phyloP scores from a whole-genome alignment of 2,113 vertebrate genomes.

The Ctenomys sociabilis region DNA sequence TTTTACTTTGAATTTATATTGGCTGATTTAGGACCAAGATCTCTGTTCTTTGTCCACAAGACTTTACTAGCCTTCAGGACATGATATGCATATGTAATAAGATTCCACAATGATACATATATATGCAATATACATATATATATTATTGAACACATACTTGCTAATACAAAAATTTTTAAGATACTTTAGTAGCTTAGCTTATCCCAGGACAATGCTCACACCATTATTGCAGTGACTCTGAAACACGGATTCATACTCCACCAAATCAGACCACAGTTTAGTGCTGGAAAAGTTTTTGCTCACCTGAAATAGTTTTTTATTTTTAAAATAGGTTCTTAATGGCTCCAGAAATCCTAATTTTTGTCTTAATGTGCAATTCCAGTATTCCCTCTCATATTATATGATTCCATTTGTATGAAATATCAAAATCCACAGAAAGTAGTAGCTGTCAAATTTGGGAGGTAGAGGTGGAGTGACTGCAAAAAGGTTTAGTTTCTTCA shows the following conservation, averaged over 20 bases:
- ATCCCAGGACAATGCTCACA: background rate
- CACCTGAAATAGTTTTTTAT: background rate
- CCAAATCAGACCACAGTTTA: background rate
- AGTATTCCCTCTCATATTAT: background rate
- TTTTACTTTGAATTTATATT: constrained; percentile 33
- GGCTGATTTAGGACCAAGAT: constrained; percentile 5
- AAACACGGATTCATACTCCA: background rate
- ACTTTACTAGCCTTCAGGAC: background rate
- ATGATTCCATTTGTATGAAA: background rate
- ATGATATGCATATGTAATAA: background rate
- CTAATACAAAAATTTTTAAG: background rate
- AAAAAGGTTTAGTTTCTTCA: background rate
- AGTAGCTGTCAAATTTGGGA: background rate
- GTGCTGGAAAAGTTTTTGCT: background rate
- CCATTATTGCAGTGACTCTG: background rate
- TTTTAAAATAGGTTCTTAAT: background rate
- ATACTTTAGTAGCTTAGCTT: background rate
- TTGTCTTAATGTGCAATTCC: background rate
- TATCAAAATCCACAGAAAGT: constrained; percentile 23
- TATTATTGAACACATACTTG: background rate
- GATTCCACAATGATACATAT: background rate
- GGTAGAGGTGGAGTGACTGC: background rate
- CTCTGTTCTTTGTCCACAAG: background rate
- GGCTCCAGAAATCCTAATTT: constrained; percentile 28
- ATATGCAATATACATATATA: too few species aligned